Base-by-base conservation (phyloP, 2,888 invertebrate genomes). In the Thymelicus lineola region DNA sequence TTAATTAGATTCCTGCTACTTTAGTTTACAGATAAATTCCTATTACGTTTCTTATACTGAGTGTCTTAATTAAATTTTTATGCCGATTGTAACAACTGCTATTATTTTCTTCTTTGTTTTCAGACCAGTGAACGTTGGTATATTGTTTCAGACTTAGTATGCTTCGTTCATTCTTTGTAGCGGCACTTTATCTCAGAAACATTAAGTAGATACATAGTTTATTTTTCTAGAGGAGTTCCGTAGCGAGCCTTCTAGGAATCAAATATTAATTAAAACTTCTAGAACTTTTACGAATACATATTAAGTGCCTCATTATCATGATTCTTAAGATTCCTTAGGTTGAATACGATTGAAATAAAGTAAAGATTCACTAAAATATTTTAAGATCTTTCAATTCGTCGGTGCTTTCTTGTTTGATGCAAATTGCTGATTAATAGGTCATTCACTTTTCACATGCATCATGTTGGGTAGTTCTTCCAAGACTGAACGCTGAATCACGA, bases 231-330 rank as follows among this genome's bases (percentile, higher is more conserved):
- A n/a, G 36, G 14, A 57, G 36, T n/a, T 36, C 28, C 42, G 10
- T 55, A 2, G n/a, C 35, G 9, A 35, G 28, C 45, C 28, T 55
- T 55, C 42, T 63, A 59, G 35, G 50, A 66, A 66, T 42, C n/a
- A n/a, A 48, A 38, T 48, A 60, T 42, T 60, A 14, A 60, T 12
- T 42, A 15, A 42, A 60, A 53, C 53, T 14, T 15, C 14, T 55
- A 20, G 53, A 53, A 42, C 55, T 20, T 64, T 9, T 1, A 36
- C 17, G 17, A 35, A 10, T 59, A 48, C 20, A 38, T 35, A 60
- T 60, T 20, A 60, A 67, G 10, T 35, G 42, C 50, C 60, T 66
- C 66, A 67, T 67, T 67, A 67, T 61, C 53, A 46, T 28, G 6
- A 2, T 60, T 45, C 35, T 53, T 35, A 14, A 53, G 9, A 20